phyloP scores from a whole-genome alignment of 2,888 invertebrate genomes.

The Acanthosepion esculentum region DNA sequence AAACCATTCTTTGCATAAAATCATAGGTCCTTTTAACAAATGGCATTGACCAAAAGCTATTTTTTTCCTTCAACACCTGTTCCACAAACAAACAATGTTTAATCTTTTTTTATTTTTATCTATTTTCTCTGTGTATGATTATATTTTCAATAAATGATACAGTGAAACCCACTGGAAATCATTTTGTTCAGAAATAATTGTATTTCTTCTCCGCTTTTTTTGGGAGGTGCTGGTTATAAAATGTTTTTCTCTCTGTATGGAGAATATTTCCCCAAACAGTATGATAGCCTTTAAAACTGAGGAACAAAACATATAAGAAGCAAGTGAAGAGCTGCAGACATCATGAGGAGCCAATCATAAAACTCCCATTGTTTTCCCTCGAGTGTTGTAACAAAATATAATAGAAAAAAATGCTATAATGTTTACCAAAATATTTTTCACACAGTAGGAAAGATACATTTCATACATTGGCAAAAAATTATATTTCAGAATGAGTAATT shows the following conservation, averaged over 20 bases:
- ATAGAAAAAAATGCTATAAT: not conserved
- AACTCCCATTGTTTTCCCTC: not conserved
- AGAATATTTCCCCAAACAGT: not conserved
- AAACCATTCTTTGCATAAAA: not conserved
- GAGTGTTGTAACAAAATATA: not conserved
- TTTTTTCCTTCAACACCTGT: not conserved
- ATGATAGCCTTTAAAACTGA: not conserved
- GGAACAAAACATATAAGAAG: not conserved
- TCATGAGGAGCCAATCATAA: not conserved
- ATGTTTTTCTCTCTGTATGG: not conserved
- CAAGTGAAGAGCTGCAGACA: not conserved
- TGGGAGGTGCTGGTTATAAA: too few species aligned
- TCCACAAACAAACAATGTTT: not conserved
- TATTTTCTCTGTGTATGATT: not conserved
- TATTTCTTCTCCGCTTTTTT: too few species aligned
- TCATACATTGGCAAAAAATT: not conserved
- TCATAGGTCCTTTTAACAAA: not conserved
- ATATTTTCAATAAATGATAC: too few species aligned
- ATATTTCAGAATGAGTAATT: not conserved
- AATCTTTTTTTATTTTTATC: not conserved
- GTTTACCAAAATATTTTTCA: not conserved
- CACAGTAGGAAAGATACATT: not conserved
- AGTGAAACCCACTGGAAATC: too few species aligned
- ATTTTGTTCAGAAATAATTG: too few species aligned
- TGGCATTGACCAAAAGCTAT: not conserved